Evolutionary conservation across 2,888 invertebrate genomes (phyloP), one percentile per base, ranked within the genome.

Genomic region (Cantharis rustica): DNA sequence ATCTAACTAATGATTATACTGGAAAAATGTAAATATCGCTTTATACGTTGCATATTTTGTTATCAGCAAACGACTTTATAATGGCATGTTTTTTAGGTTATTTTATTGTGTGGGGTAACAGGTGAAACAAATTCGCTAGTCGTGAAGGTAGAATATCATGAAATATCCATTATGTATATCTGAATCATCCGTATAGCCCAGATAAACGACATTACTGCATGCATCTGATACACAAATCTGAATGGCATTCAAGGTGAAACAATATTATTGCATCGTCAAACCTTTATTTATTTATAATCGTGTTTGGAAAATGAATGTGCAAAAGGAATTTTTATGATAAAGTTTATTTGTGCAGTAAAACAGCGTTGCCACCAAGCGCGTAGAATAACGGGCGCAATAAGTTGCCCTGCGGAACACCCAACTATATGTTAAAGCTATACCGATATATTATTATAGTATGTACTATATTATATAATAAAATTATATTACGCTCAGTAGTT

Each of bases 81-180:
- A 23, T 16, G 69, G 23, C 69, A 13, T 7, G 23, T 23, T 31
- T 69, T 69, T 69, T 20, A 64, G 74, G 77, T 70, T 77, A 75
- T 68, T n/a, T 77, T 61, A 72, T 61, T 68, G 73, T 26, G 20
- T 27, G 72, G 68, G 31, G 31, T 74, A 75, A 77, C 71, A 77
- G 77, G 74, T 75, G 75, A 77, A 77, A 71, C 77, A 70, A 72
- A 72, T 63, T 77, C 64, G 15, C 47, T 68, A 23, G 16, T 31
- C 26, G 26, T 23, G 16, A 47, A 47, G 64, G 74, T 47, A 47
- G 7, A n/a, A 47, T 47, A 47, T 47, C 47, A 11, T 23, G 23
- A 23, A 23, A 23, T 23, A 23, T 9, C 23, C 23, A 23, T 23
- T 23, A 23, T 23, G 23, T 20, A 31, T 13, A 31, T 47, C 47